Evolutionary conservation across 2,888 invertebrate species (phyloP).

Genomic region (Drosophila algonquin): DNA sequence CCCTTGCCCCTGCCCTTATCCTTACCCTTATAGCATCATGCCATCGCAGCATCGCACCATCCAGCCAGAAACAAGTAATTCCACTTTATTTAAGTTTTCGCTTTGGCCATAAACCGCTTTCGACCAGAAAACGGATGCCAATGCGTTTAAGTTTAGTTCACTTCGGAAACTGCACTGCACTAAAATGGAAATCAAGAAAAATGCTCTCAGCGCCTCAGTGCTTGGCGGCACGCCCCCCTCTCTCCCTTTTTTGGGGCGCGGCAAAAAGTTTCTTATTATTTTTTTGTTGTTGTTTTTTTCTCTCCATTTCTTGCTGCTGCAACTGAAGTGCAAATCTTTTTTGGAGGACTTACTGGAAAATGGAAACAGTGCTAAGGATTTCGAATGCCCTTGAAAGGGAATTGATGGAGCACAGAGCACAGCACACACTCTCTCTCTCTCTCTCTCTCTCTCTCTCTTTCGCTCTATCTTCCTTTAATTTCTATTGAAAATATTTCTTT

Average conservation of each 20-base stretch:
- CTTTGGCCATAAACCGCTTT: conserved; percentile 52
- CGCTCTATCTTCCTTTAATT: background rate
- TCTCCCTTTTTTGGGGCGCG: conserved; percentile 6
- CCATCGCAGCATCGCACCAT: background rate
- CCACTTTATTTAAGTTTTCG: conserved; percentile 68
- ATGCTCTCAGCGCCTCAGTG: conserved; percentile 8
- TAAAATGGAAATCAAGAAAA: conserved; percentile 6
- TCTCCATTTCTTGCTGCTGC: conserved; percentile 14
- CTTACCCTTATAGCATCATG: background rate
- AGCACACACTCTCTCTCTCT: too few relatives aligned
- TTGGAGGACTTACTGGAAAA: background rate
- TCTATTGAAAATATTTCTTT: background rate
- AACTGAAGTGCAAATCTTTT: conserved; percentile 26
- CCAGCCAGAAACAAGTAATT: conserved; percentile 52
- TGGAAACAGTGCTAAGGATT: background rate
- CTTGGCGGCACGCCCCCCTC: conserved; percentile 4
- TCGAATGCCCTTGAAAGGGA: background rate
- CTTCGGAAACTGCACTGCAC: conserved; percentile 3
- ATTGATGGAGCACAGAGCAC: too few relatives aligned
- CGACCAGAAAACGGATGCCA: conserved; percentile 41
- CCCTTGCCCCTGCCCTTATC: conserved; percentile 1
- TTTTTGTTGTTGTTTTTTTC: background rate
- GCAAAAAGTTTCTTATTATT: conserved; percentile 22
- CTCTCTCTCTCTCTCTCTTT: too few relatives aligned
- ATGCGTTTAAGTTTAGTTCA: conserved; percentile 42